Conservation (phyloP, 1,140 invertebrate species). For the Dreissena polymorpha region DNA sequence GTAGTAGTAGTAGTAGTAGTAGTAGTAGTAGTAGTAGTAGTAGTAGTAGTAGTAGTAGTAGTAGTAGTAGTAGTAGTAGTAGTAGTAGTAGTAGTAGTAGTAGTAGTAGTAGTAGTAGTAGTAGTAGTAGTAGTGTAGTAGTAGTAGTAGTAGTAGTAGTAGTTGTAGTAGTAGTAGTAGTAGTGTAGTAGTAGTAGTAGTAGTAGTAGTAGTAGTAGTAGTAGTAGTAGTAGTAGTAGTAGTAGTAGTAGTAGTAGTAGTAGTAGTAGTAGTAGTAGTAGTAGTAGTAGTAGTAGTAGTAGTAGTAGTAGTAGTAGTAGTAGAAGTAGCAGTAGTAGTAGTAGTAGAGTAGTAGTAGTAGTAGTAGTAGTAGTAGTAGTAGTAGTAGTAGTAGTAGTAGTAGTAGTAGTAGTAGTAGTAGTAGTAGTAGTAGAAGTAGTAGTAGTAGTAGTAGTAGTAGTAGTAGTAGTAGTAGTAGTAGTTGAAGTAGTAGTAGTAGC, state of each 20-base stretch:
- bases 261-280: slow-evolving; percentile 8
- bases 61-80: neutral
- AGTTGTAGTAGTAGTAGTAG: no score
- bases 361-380: slow-evolving; percentile 9
- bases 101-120: slow-evolving; percentile 5
- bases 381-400: slow-evolving; percentile 15
- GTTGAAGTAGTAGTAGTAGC: no score
- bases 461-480: no score
- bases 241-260: slow-evolving; percentile 8
- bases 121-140: no score
- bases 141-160: no score
- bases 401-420: neutral
- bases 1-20: neutral
- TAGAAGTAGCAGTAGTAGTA: slow-evolving; percentile 2
- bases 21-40: slow-evolving; percentile 4
- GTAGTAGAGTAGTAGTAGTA: neutral
- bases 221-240: slow-evolving; percentile 8
- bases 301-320: slow-evolving; percentile 8
- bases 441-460: slow-evolving; percentile 3
- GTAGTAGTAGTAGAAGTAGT: neutral
- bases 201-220: slow-evolving; percentile 4
- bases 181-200: slow-evolving; percentile 7
- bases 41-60: slow-evolving; percentile 5
- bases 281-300: slow-evolving; percentile 8
- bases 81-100: neutral